phyloP scores from a whole-genome alignment of 2,113 vertebrate species.

The Pipa parva region DNA sequence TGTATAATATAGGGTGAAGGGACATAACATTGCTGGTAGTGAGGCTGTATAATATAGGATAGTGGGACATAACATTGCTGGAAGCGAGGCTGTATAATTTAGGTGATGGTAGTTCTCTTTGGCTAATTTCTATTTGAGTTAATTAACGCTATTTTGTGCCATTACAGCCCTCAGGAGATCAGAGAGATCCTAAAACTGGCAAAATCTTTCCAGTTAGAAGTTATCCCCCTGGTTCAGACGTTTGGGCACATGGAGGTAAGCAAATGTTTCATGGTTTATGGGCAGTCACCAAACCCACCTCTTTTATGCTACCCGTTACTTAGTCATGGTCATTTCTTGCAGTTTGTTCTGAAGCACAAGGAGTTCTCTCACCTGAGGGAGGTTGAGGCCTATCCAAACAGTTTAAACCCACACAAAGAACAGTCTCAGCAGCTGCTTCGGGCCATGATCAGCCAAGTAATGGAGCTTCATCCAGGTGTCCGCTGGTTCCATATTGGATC shows the following conservation, averaged over 20 bases:
- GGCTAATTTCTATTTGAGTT: not conserved
- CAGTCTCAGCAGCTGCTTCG: conserved; percentile 67
- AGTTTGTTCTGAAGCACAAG: conserved; percentile 90
- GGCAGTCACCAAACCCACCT: too few relatives aligned
- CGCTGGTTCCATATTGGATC: conserved; percentile 83
- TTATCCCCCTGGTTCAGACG: conserved; percentile 88
- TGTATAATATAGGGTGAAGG: not conserved
- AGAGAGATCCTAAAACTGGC: conserved; percentile 69
- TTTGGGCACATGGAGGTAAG: conserved; percentile 97
- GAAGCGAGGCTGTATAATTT: too few relatives aligned
- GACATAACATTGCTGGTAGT: too few relatives aligned
- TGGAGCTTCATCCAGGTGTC: conserved; percentile 69
- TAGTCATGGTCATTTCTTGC: not conserved
- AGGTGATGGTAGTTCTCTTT: not conserved
- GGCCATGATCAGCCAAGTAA: conserved; percentile 83
- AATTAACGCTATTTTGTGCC: not conserved
- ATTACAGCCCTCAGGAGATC: conserved; percentile 71
- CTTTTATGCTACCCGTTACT: too few relatives aligned
- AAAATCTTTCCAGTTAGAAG: conserved; percentile 67
- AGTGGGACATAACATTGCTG: too few relatives aligned
- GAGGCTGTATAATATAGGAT: too few relatives aligned
- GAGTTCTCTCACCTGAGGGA: conserved; percentile 77
- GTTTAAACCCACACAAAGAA: conserved; percentile 80
- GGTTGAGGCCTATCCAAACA: conserved; percentile 73
- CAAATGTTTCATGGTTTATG: not conserved